phyloP scores from a whole-genome alignment of 2,113 vertebrate species.

The Ellobius talpinus region DNA sequence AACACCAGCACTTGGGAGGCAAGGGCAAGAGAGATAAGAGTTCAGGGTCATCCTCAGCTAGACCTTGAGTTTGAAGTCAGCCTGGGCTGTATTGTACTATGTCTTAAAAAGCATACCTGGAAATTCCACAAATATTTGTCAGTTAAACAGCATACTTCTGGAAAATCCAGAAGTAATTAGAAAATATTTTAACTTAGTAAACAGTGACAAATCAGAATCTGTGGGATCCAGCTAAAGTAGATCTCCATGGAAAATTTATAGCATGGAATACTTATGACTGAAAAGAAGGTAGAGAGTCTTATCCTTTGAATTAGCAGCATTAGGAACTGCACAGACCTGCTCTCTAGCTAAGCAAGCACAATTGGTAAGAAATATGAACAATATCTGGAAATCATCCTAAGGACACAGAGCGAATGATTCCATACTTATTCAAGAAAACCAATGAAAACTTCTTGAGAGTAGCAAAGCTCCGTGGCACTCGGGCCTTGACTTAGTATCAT shows the following conservation, averaged over 20 bases:
- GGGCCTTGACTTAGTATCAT: not conserved
- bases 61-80: not conserved
- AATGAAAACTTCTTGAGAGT: not conserved
- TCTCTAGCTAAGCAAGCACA: not conserved
- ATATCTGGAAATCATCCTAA: not conserved
- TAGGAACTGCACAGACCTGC: not conserved
- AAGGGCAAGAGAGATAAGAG: not conserved
- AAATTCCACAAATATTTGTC: constrained; percentile 1
- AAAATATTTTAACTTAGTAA: constrained; percentile 22
- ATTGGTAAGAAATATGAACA: not conserved
- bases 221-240: not conserved
- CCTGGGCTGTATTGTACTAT: not conserved
- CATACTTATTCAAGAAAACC: constrained; percentile 36
- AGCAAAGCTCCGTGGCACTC: not conserved
- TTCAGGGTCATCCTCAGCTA: not conserved
- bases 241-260: not conserved
- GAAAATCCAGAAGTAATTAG: not conserved
- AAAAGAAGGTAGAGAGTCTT: not conserved
- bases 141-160: not conserved
- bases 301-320: not conserved
- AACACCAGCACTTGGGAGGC: not conserved
- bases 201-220: not conserved
- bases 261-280: not conserved
- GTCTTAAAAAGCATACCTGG: not conserved
- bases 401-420: not conserved